A percentile compares a stretch with the other conserved stretches of the same genome.
phyloP scores from a whole-genome alignment of 1,140 invertebrate genomes.

The Tetragnatha versicolor region DNA sequence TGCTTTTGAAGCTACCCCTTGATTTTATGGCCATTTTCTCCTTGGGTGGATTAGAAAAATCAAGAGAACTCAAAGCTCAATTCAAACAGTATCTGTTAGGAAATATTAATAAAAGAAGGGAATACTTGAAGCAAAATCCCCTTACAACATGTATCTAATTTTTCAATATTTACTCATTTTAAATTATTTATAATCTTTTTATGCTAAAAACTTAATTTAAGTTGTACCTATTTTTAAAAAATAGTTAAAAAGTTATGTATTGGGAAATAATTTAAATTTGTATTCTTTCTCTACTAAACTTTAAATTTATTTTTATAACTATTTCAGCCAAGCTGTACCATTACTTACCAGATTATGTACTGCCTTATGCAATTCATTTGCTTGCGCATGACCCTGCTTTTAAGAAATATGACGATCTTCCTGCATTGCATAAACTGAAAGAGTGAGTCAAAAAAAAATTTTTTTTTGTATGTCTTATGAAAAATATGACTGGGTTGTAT shows the following conservation, averaged over 20 bases:
- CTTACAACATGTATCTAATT: constrained; percentile 41
- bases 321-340: constrained; percentile 59
- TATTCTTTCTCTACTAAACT: background rate
- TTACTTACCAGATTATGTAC: constrained; percentile 87
- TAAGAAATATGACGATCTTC: constrained; percentile 77
- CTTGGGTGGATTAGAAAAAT: constrained; percentile 71
- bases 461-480: background rate
- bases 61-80: constrained; percentile 60
- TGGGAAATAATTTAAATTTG: too few species aligned
- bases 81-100: constrained; percentile 81
- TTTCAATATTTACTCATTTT: background rate
- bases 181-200: background rate
- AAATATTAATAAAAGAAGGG: constrained; percentile 89
- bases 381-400: constrained; percentile 89
- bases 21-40: constrained; percentile 98
- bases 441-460: constrained; percentile 58
- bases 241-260: too few species aligned
- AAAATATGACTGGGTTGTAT: background rate
- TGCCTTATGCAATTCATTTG: constrained; percentile 93
- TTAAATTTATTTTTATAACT: background rate
- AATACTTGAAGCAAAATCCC: constrained; percentile 73
- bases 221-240: too few species aligned
- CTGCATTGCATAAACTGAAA: constrained; percentile 66
- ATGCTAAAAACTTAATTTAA: background rate
- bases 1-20: constrained; percentile 75